Percentiles rank a stretch among this genome's conserved stretches.
Evolutionary conservation across 2,113 vertebrate species (phyloP).

Genomic region (Leptodactylus fuscus): DNA sequence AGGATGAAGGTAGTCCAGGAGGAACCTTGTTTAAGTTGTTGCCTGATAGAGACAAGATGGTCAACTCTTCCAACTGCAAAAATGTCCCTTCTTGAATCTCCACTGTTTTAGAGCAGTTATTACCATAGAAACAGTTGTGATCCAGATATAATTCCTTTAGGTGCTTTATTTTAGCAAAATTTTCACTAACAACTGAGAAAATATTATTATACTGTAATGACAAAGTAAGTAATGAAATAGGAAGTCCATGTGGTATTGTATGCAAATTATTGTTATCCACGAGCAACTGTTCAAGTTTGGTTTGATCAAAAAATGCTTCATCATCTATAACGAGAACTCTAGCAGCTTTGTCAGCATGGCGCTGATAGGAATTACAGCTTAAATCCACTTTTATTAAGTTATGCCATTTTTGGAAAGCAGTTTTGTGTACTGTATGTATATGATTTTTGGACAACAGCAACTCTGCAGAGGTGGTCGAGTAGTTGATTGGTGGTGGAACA

Average conservation of each 20-base stretch:
- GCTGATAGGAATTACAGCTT: conserved; percentile 60
- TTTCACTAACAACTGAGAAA: conserved; percentile 47
- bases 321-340: conserved; percentile 14
- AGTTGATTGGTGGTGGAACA: conserved; percentile 70
- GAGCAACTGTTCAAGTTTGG: conserved; percentile 64
- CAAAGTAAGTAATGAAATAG: too few relatives aligned
- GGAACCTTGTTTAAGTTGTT: conserved; percentile 72
- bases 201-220: conserved; percentile 67
- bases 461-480: conserved; percentile 66
- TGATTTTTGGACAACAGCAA: conserved; percentile 73
- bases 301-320: conserved; percentile 68
- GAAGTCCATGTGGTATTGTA: conserved; percentile 63
- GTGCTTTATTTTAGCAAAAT: conserved; percentile 60
- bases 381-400: conserved; percentile 72
- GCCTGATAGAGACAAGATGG: conserved; percentile 62
- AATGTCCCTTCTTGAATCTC: conserved; percentile 57
- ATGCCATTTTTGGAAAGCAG: conserved; percentile 65
- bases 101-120: conserved; percentile 62
- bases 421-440: conserved; percentile 66
- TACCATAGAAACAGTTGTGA: conserved; percentile 70
- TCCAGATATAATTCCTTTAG: conserved; percentile 61
- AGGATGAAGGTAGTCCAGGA: conserved; percentile 58
- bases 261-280: conserved; percentile 62
- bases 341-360: background rate
- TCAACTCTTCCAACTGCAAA: conserved; percentile 62